Conservation (phyloP, 2,797 vertebrate genomes). For the Siniperca scherzeri region DNA sequence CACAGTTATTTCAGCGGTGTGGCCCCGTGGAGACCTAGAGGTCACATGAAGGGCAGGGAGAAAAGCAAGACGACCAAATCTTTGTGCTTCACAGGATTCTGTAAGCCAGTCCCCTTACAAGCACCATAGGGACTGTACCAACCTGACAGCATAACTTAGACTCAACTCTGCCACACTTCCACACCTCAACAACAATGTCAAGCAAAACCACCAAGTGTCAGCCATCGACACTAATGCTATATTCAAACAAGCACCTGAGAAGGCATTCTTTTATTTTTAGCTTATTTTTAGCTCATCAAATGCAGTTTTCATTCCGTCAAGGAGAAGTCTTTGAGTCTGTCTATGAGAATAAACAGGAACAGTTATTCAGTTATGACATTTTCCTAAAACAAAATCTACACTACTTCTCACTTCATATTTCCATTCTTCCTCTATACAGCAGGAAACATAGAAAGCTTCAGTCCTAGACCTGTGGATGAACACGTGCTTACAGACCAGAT, state of each 20-base stretch:
- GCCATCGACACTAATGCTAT: conserved; percentile 7
- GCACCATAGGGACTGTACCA: conserved; percentile 64
- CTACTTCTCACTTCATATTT: conserved; percentile 4
- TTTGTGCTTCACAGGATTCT: conserved; percentile 64
- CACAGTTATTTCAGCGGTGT: conserved; percentile 18
- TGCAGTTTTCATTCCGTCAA: conserved; percentile 19
- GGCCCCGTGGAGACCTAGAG: conserved; percentile 56
- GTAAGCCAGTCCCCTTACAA: conserved; percentile 63
- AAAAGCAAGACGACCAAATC: conserved; percentile 69
- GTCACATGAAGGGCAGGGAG: conserved; percentile 71
- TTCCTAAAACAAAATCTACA: not conserved
- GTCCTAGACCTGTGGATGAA: not conserved
- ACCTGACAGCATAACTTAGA: conserved; percentile 64
- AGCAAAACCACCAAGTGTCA: conserved; percentile 42
- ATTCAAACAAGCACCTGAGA: conserved; percentile 31
- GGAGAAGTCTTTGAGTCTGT: conserved; percentile 15
- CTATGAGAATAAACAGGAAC: conserved; percentile 31
- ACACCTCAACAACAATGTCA: conserved; percentile 48
- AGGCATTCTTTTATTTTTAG: not conserved
- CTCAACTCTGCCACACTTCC: conserved; percentile 52
- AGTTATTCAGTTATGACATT: not conserved
- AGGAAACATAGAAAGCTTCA: not conserved
- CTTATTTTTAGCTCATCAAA: conserved; percentile 30
- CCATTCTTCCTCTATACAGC: not conserved
- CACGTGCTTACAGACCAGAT: conserved; percentile 25